phyloP scores from a whole-genome alignment of 2,888 invertebrate genomes.

The Sphaerophoria taeniata region DNA sequence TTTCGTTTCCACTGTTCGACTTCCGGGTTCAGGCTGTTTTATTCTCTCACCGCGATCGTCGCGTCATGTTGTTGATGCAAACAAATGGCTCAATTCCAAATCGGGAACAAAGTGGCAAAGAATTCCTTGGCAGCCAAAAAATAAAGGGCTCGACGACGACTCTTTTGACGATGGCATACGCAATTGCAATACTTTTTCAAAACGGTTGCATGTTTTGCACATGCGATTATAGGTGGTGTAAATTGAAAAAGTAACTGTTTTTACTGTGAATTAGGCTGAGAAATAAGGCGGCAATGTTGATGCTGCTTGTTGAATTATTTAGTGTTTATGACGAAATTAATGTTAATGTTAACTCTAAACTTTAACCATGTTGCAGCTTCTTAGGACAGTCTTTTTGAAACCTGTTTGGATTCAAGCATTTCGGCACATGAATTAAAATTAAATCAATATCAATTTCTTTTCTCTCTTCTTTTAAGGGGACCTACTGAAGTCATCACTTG shows the following conservation, averaged over 20 bases:
- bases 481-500: too few relatives aligned
- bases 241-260: slow-evolving; percentile 11
- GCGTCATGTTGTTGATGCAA: slow-evolving; percentile 21
- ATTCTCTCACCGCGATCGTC: neutral
- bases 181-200: slow-evolving; percentile 14
- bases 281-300: neutral
- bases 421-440: too few relatives aligned
- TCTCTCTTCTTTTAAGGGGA: too few relatives aligned
- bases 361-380: too few relatives aligned
- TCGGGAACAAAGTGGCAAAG: neutral
- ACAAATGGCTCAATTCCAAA: slow-evolving; percentile 30
- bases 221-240: neutral
- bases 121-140: neutral
- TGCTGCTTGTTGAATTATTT: too few relatives aligned
- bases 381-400: too few relatives aligned
- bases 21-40: slow-evolving; percentile 66
- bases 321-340: too few relatives aligned
- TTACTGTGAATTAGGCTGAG: slow-evolving; percentile 4
- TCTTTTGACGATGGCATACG: neutral
- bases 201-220: neutral
- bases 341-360: too few relatives aligned
- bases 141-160: neutral
- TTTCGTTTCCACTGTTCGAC: slow-evolving; percentile 45
- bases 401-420: too few relatives aligned
- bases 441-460: too few relatives aligned